Evolutionary conservation across 2,113 vertebrate genomes (phyloP).

Genomic region (Engystomops pustulosus): DNA sequence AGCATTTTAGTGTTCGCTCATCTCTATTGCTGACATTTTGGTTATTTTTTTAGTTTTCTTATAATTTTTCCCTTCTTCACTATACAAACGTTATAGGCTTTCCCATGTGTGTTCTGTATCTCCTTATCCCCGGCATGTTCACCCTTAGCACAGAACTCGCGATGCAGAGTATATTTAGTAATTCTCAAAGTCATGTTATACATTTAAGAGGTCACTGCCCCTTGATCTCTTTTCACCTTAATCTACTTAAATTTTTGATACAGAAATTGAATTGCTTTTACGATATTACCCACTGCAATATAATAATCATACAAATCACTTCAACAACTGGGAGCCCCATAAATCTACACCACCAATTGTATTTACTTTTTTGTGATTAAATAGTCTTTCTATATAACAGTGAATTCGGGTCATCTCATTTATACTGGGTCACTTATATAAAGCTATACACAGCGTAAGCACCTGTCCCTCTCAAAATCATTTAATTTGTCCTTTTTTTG

Average conservation of each 20-base stretch:
- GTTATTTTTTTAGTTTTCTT: too few species aligned
- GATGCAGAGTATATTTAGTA: conserved; percentile 1
- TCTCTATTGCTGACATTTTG: too few species aligned
- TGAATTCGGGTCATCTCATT: conserved; percentile 22
- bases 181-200: conserved; percentile 43
- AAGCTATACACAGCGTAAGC: conserved; percentile 17
- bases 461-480: too few species aligned
- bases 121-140: neutral
- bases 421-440: conserved; percentile 8
- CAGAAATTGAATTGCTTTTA: conserved; percentile 58
- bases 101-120: neutral
- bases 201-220: conserved; percentile 52
- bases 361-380: conserved; percentile 48
- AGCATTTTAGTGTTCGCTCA: too few species aligned
- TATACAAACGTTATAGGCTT: conserved; percentile 10
- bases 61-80: too few species aligned
- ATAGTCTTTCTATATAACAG: conserved; percentile 15
- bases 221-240: conserved; percentile 57
- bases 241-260: conserved; percentile 59
- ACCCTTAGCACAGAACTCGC: neutral
- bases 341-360: conserved; percentile 45
- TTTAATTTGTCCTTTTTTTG: too few species aligned
- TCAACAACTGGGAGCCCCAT: conserved; percentile 34
- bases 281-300: conserved; percentile 53
- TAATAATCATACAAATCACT: conserved; percentile 58